Evolutionary conservation across 2,113 vertebrate genomes (phyloP).

Genomic region (Hypomesus transpacificus): DNA sequence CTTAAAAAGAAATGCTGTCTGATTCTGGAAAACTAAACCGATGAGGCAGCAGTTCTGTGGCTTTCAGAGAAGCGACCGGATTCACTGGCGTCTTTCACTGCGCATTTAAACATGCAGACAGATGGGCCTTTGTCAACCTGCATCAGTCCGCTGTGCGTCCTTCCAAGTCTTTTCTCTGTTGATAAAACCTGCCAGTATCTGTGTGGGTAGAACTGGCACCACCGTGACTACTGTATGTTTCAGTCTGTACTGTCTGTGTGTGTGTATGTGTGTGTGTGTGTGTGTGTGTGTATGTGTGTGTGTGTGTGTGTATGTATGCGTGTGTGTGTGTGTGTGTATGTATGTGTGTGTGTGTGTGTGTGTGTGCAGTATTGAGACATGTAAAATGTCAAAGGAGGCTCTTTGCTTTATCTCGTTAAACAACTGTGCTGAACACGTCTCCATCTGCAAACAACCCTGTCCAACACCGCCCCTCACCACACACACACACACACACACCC

Average conservation of each 20-base stretch:
- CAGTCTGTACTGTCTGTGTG: neutral
- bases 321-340: neutral
- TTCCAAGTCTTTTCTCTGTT: slow-evolving; percentile 15
- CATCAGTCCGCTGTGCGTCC: slow-evolving; percentile 14
- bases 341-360: neutral
- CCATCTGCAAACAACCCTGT: neutral
- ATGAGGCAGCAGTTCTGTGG: slow-evolving; percentile 7
- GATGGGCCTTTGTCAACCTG: slow-evolving; percentile 10
- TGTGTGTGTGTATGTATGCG: neutral
- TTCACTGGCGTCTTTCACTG: slow-evolving; percentile 22
- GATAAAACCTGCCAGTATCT: neutral
- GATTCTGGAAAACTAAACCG: slow-evolving; percentile 16
- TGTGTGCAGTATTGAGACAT: neutral
- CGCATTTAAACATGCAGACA: slow-evolving; percentile 24
- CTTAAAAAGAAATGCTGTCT: slow-evolving; percentile 17
- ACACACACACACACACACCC: neutral
- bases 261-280: neutral
- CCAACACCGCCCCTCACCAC: neutral
- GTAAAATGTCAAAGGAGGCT: neutral
- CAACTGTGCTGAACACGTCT: neutral
- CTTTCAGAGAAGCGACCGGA: slow-evolving; percentile 14
- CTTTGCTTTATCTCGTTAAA: too few relatives aligned
- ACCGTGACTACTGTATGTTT: neutral
- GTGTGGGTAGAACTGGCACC: neutral
- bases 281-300: neutral